Conservation (phyloP, 53 echinoderm and acorn worm species). For the Mesocentrotus franciscanus region DNA sequence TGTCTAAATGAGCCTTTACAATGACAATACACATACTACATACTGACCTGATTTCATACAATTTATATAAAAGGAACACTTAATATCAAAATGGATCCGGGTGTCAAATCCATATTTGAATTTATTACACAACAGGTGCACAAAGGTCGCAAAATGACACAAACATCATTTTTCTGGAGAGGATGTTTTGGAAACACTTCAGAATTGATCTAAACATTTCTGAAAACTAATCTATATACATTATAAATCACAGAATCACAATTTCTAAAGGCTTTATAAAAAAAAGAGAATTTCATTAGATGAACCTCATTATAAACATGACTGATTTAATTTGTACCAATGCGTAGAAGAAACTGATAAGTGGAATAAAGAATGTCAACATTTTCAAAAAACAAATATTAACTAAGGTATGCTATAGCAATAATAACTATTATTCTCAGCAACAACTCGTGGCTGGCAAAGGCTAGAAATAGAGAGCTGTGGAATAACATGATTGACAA, state of each 20-base stretch:
- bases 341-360: background rate
- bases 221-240: background rate
- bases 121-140: background rate
- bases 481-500: too few relatives aligned
- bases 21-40: background rate
- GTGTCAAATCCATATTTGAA: background rate
- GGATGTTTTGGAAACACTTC: background rate
- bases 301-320: background rate
- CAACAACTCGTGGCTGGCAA: too few relatives aligned
- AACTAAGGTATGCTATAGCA: too few relatives aligned
- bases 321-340: background rate
- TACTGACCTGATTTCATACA: background rate
- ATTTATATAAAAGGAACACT: background rate
- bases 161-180: background rate
- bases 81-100: constrained; percentile 7
- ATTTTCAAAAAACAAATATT: too few relatives aligned
- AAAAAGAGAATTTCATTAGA: background rate
- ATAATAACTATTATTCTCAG: too few relatives aligned
- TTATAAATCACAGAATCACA: background rate
- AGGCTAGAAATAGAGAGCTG: too few relatives aligned
- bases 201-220: background rate
- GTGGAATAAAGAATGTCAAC: background rate
- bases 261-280: background rate
- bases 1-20: background rate
- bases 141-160: background rate